These are phyloP conservation scores for Tuberolachnus salignus DNA, from an alignment of 2,888 invertebrate species.

Conservation along the genomic window DNA sequence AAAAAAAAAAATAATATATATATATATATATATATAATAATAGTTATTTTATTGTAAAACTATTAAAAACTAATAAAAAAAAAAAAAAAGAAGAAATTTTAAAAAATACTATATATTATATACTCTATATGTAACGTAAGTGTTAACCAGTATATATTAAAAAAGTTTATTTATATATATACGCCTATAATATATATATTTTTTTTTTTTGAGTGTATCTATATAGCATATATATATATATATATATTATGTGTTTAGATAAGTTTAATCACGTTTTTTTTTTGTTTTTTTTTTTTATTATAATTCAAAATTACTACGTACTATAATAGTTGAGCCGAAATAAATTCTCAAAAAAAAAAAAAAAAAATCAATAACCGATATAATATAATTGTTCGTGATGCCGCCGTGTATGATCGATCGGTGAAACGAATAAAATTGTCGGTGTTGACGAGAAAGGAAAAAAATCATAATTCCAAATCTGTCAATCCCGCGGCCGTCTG, in stretches of 20 bases:
- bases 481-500: no score
- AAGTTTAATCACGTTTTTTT: conserved; percentile 21
- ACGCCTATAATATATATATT: neutral
- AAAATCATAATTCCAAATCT: no score
- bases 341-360: conserved; percentile 39
- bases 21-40: neutral
- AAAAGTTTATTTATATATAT: conserved; percentile 10
- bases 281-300: neutral
- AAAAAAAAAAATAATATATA: neutral
- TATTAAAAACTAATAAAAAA: no score
- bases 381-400: neutral
- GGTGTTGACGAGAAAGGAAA: no score
- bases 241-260: conserved; percentile 7
- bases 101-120: no score
- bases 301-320: no score
- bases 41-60: conserved; percentile 30
- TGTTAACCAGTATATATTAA: conserved; percentile 16
- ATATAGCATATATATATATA: neutral
- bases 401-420: no score
- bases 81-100: no score
- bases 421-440: no score
- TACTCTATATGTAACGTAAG: conserved; percentile 16
- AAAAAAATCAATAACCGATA: neutral
- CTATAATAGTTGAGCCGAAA: conserved; percentile 38
- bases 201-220: no score